These are phyloP conservation scores for Microplitis mediator DNA, from an alignment of 1,140 invertebrate species.

Conservation along the genomic window DNA sequence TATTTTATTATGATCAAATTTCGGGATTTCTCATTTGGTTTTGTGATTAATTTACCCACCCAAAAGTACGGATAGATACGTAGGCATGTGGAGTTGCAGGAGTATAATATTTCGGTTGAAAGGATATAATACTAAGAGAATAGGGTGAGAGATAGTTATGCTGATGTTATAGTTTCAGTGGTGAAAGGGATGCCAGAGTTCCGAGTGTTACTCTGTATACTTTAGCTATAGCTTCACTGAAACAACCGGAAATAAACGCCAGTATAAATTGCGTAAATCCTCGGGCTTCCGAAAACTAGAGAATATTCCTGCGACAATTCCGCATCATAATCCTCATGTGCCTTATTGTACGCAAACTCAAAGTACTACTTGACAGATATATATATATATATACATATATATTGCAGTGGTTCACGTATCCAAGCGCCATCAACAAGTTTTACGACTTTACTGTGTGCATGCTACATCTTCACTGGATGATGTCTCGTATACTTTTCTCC, in stretches of 20 bases:
- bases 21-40: too few species aligned
- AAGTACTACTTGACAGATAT: too few species aligned
- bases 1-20: too few species aligned
- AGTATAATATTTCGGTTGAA: background rate
- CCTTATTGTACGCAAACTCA: conserved; percentile 17
- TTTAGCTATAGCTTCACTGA: background rate
- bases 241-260: conserved; percentile 16
- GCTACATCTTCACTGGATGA: background rate
- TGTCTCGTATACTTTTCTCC: conserved; percentile 6
- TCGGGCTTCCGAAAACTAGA: conserved; percentile 14
- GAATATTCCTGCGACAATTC: conserved; percentile 27
- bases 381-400: too few species aligned
- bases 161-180: background rate
- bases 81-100: background rate
- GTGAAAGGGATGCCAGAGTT: too few species aligned
- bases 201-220: background rate
- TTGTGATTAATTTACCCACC: too few species aligned
- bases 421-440: conserved; percentile 27
- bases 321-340: conserved; percentile 19
- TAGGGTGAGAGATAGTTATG: background rate
- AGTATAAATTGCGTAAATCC: conserved; percentile 23
- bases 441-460: conserved; percentile 10
- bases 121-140: background rate
- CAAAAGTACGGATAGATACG: too few species aligned
- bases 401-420: conserved; percentile 1